A percentile compares a stretch with the other conserved stretches of the same genome.
phyloP scores from a whole-genome alignment of 1,140 invertebrate genomes.

The Apis florea region DNA sequence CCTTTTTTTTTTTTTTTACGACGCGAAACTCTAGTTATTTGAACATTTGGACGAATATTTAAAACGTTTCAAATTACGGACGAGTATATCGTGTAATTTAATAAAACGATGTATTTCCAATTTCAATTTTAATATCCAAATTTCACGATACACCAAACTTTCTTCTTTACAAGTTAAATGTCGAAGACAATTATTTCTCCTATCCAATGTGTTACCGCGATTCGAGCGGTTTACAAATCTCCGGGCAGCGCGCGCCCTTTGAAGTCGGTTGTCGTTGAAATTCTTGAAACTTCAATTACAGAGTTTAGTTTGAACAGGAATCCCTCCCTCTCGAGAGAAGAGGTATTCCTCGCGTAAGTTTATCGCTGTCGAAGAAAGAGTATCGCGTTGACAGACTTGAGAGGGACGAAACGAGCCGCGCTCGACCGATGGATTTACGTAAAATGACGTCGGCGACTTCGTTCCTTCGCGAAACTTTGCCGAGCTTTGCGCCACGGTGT shows the following conservation, averaged over 20 bases:
- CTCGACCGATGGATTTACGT: slow-evolving; percentile 48
- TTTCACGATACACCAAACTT: no score
- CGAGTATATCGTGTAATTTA: no score
- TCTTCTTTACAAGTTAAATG: neutral
- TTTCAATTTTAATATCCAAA: no score
- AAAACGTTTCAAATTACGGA: no score
- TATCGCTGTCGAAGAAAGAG: slow-evolving; percentile 19
- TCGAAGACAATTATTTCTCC: neutral
- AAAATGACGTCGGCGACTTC: slow-evolving; percentile 38
- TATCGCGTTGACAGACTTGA: slow-evolving; percentile 28
- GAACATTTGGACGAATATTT: no score
- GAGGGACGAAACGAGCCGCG: slow-evolving; percentile 30
- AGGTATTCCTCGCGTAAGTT: slow-evolving; percentile 36
- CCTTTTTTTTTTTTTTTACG: no score
- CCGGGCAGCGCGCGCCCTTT: neutral
- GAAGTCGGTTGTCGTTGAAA: slow-evolving; percentile 1
- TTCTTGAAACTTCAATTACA: slow-evolving; percentile 30
- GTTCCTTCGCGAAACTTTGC: slow-evolving; percentile 36
- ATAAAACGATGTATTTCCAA: no score
- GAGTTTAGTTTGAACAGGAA: neutral
- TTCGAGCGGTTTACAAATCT: neutral
- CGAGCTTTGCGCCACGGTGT: neutral
- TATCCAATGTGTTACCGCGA: no score
- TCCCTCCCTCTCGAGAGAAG: neutral
- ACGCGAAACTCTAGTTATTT: no score